Conservation (phyloP, 2,113 vertebrate genomes). For the Gyps fulvus region DNA sequence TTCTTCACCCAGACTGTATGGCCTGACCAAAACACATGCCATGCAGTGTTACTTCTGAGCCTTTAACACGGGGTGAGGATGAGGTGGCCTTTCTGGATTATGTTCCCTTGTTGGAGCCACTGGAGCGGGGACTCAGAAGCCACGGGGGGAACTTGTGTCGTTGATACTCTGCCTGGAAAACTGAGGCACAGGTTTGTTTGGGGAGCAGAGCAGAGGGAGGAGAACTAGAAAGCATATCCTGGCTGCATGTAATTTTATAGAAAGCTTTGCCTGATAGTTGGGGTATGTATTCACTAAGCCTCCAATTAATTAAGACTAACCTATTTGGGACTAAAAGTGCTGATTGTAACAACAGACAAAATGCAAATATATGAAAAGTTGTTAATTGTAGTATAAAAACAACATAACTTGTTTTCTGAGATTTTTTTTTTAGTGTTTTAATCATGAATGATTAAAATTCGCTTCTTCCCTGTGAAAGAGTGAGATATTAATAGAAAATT, state of each 20-base stretch:
- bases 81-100: not conserved
- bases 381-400: not conserved
- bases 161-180: not conserved
- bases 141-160: not conserved
- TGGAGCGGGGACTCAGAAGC: not conserved
- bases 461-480: not conserved
- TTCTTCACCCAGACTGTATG: rapidly evolving
- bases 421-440: not conserved
- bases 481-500: not conserved
- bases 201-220: not conserved
- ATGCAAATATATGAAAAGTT: not conserved
- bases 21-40: not conserved
- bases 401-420: not conserved
- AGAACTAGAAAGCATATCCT: not conserved
- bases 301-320: not conserved
- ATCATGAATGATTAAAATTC: not conserved
- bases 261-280: not conserved
- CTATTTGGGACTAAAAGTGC: not conserved
- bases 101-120: not conserved
- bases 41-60: not conserved
- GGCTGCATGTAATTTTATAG: not conserved
- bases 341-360: not conserved
- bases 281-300: not conserved
- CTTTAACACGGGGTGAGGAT: too few relatives aligned
- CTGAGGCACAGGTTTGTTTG: not conserved